Conservation (phyloP, 2,888 invertebrate species). For the Baccha elongata region DNA sequence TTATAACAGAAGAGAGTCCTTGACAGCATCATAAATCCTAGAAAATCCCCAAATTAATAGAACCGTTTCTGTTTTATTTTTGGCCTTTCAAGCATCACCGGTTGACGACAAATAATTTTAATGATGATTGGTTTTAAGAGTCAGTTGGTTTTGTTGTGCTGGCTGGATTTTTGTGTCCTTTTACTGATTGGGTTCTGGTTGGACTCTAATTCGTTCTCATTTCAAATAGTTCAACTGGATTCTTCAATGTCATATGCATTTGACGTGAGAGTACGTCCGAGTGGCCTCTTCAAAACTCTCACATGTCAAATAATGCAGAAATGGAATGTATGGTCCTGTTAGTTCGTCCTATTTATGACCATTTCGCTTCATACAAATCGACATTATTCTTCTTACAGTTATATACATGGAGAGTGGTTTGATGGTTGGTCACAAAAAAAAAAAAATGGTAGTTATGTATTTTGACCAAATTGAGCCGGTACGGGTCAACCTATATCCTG, state of each 20-base stretch:
- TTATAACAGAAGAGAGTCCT: background rate
- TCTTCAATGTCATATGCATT: constrained; percentile 37
- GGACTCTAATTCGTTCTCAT: constrained; percentile 13
- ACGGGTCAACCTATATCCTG: constrained; percentile 3
- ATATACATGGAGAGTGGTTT: constrained; percentile 21
- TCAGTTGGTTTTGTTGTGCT: constrained; percentile 16
- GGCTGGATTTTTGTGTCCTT: no score
- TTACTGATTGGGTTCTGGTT: constrained; percentile 7
- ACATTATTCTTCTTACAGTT: constrained; percentile 38
- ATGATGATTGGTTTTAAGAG: background rate
- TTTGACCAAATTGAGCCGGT: constrained; percentile 15
- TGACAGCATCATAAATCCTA: constrained; percentile 6
- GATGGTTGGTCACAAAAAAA: constrained; percentile 25
- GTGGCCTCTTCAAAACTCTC: constrained; percentile 39
- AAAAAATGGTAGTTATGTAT: constrained; percentile 23
- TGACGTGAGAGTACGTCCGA: constrained; percentile 44
- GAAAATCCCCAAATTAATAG: background rate
- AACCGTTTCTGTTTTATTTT: background rate
- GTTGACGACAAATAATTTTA: background rate
- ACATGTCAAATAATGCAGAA: constrained; percentile 38
- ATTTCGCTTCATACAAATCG: constrained; percentile 24
- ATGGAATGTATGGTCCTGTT: constrained; percentile 2
- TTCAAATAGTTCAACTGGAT: background rate
- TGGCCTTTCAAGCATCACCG: background rate
- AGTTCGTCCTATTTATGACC: constrained; percentile 18